A percentile compares a stretch with the other conserved stretches of the same genome.
These are phyloP conservation scores for Nemopilema nomurai DNA, from an alignment of 30 jellyfish, hydroid and myxozoan genomes.

Conservation along the genomic window DNA sequence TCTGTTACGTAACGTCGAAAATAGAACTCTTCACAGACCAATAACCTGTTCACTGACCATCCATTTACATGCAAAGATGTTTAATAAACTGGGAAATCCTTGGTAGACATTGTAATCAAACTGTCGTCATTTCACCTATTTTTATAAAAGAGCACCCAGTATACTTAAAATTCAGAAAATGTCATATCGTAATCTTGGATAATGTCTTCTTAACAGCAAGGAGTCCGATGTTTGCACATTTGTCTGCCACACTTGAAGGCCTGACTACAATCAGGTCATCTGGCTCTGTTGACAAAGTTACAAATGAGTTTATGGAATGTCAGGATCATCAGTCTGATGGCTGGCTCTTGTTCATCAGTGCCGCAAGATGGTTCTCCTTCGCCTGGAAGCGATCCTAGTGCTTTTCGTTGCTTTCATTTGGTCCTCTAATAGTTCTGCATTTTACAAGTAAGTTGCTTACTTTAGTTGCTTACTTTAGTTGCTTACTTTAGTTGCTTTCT, in stretches of 20 bases:
- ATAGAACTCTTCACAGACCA: too few species aligned
- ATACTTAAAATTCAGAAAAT: background rate
- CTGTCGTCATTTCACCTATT: too few species aligned
- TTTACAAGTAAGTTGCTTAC: conserved; percentile 66
- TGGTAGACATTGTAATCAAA: too few species aligned
- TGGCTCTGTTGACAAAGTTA: conserved; percentile 27
- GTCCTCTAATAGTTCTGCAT: conserved; percentile 42
- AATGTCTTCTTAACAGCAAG: too few species aligned
- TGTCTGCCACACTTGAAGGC: conserved; percentile 78
- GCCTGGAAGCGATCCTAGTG: conserved; percentile 51
- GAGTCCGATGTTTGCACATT: conserved; percentile 74
- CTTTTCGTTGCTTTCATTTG: conserved; percentile 40
- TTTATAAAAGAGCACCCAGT: background rate
- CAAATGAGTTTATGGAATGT: conserved; percentile 48
- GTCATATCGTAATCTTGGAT: background rate
- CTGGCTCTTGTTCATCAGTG: conserved; percentile 49
- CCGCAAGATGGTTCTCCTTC: conserved; percentile 73
- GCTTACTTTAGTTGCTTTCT: too few species aligned
- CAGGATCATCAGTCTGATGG: conserved; percentile 75
- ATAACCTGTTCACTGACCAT: too few species aligned
- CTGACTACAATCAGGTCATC: conserved; percentile 67
- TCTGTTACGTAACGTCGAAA: too few species aligned
- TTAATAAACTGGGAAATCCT: too few species aligned
- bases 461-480: too few species aligned
- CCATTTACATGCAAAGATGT: too few species aligned